Conservation (phyloP, 1,140 invertebrate genomes). For the Amyelois transitella region DNA sequence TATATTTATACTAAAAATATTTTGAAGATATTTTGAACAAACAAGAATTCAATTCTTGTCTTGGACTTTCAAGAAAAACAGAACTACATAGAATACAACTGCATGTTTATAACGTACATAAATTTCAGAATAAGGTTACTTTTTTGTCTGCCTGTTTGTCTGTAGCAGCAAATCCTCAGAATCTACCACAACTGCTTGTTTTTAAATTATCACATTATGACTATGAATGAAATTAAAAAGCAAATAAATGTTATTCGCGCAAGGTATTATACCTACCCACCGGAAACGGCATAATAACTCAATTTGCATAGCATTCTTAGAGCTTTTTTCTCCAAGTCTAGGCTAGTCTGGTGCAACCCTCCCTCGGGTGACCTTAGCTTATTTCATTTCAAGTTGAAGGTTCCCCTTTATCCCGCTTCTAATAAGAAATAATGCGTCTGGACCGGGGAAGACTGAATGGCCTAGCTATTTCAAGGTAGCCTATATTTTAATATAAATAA, state of each 20-base stretch:
- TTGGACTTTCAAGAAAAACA: too few species aligned
- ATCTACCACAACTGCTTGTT: too few species aligned
- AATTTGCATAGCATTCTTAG: background rate
- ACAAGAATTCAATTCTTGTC: too few species aligned
- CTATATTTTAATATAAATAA: constrained; percentile 23
- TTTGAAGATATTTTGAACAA: too few species aligned
- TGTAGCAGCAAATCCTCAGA: too few species aligned
- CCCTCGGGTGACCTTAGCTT: constrained; percentile 57
- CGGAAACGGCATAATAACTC: background rate
- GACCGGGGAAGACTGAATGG: constrained; percentile 45
- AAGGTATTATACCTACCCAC: background rate
- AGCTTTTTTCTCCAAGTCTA: background rate
- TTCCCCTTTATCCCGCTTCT: constrained; percentile 48
- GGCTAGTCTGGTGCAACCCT: constrained; percentile 26
- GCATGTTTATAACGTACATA: too few species aligned
- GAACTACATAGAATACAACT: too few species aligned
- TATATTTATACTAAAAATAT: too few species aligned
- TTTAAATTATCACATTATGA: too few species aligned
- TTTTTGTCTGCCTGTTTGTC: too few species aligned
- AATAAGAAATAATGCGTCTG: constrained; percentile 57
- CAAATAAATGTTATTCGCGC: background rate
- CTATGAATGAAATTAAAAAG: background rate
- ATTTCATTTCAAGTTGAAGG: constrained; percentile 68
- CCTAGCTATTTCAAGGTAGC: constrained; percentile 56
- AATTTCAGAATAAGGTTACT: too few species aligned